Evolutionary conservation across 2,797 vertebrate species (phyloP).

Genomic region (Cirrhinus molitorella): DNA sequence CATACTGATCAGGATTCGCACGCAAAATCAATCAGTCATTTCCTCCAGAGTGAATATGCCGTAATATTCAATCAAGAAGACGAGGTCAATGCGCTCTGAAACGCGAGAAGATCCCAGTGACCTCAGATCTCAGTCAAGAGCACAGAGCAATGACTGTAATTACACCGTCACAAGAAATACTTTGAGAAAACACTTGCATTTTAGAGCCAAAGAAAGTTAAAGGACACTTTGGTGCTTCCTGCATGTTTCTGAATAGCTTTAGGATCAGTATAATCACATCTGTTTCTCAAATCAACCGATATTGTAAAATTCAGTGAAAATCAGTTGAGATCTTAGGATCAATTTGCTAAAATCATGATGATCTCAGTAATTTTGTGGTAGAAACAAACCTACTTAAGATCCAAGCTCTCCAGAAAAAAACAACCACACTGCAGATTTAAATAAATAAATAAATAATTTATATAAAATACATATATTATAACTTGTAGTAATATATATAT

Average conservation of each 20-base stretch:
- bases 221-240: neutral
- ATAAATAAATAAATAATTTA: too few species aligned
- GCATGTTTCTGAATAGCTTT: neutral
- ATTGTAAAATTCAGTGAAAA: neutral
- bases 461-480: too few species aligned
- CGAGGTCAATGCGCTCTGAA: neutral
- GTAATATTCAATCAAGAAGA: neutral
- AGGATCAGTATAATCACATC: neutral
- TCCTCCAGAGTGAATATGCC: neutral
- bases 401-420: too few species aligned
- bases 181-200: neutral
- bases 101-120: neutral
- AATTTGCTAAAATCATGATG: too few species aligned
- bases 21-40: neutral
- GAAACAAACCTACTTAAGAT: too few species aligned
- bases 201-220: neutral
- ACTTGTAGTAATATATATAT: too few species aligned
- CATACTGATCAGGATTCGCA: neutral
- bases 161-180: neutral
- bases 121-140: neutral
- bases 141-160: neutral
- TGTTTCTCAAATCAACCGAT: neutral
- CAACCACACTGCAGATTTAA: too few species aligned
- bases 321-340: neutral
- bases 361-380: too few species aligned